phyloP scores from a whole-genome alignment of 2,888 invertebrate genomes.

The Octonoba sinensis region DNA sequence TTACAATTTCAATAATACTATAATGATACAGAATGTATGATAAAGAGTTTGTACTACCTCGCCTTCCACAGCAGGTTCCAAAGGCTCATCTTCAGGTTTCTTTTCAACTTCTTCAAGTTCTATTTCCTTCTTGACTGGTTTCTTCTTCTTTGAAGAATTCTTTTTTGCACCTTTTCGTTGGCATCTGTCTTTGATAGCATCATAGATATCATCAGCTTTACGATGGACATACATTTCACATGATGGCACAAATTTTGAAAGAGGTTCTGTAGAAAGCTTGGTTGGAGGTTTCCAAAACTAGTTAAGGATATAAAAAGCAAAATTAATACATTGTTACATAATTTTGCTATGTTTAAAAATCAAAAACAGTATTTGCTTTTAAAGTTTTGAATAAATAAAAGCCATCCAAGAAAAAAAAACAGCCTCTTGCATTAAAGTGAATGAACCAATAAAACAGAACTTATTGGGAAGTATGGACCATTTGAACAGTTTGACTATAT shows the following conservation, averaged over 20 bases:
- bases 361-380: too few species aligned
- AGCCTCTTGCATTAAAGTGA: too few species aligned
- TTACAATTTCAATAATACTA: too few species aligned
- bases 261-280: slow-evolving; percentile 76
- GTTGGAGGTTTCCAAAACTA: slow-evolving; percentile 83
- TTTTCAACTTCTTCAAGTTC: slow-evolving; percentile 44
- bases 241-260: slow-evolving; percentile 73
- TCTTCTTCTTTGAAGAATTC: slow-evolving; percentile 40
- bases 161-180: slow-evolving; percentile 38
- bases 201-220: slow-evolving; percentile 45
- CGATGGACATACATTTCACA: slow-evolving; percentile 67
- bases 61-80: slow-evolving; percentile 66
- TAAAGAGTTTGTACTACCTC: not conserved
- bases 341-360: not conserved
- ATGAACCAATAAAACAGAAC: too few species aligned
- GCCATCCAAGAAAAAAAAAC: too few species aligned
- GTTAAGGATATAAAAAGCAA: slow-evolving; percentile 28
- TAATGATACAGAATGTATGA: too few species aligned
- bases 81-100: slow-evolving; percentile 61
- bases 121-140: slow-evolving; percentile 33
- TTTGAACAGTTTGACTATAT: too few species aligned
- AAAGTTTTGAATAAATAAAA: too few species aligned
- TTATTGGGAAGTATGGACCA: too few species aligned
- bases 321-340: not conserved
- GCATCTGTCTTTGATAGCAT: slow-evolving; percentile 42